Base-by-base conservation (phyloP, 2,888 invertebrate genomes). In the Chironomus tentans region DNA sequence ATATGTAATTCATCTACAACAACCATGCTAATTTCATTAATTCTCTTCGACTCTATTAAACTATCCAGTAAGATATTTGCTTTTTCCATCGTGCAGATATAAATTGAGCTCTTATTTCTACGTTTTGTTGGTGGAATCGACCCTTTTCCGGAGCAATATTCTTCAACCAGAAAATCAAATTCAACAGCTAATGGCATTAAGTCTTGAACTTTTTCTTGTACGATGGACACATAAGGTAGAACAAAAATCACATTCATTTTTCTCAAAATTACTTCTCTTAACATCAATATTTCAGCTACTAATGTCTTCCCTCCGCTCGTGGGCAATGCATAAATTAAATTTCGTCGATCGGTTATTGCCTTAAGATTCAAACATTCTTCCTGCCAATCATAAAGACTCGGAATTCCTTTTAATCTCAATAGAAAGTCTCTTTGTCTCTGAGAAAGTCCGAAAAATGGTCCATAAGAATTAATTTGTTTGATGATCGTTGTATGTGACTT, bases 271-370 rank as follows among this genome's bases (percentile, higher is more conserved):
- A 98, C 85, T 85, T 97, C 95, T 65, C 91, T 86, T 18, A 98
- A 84, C 87, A 98, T 95, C 70, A 98, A 85, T 77, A 98, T 92
- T 84, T 98, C 98, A 0, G 98, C 97, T 12, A 98, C 97, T 38
- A 98, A 85, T 1, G 98, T 98, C 86, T 98, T 98, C 0, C 98
- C 98, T 1, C 98, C 98, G 81, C 97, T 97, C 0, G 98, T 98
- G 0, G 98, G 98, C 62, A 98, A 83, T 0, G 95, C 94, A 81
- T 97, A 95, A 77, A 98, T 91, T 65, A 98, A 86, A 85, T 98
- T 98, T 78, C 86, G 87, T 61, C 91, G 88, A 12, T 88, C 83
- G 77, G 86, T 84, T 24, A 96, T 86, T 2, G 93, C 91, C n/a
- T 89, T 87, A 50, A 95, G 85, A 77, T 88, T 89, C 4, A 98